Conservation (phyloP, 2,797 vertebrate genomes). For the Sphenopsis melanotis region DNA sequence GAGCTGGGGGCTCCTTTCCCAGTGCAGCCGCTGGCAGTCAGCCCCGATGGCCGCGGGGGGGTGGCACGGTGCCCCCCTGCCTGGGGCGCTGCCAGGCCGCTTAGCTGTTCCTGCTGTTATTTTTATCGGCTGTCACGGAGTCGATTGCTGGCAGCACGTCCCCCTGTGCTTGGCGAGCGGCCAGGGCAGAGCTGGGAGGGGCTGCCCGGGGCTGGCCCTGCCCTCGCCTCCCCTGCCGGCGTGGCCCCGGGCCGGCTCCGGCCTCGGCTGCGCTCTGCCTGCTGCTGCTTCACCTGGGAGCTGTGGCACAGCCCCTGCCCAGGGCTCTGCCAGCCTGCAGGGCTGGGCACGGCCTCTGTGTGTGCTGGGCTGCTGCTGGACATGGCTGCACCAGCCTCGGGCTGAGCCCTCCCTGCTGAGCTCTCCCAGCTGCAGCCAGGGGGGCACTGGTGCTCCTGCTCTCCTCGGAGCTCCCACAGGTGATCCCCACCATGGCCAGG, state of each 20-base stretch:
- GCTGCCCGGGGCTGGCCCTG: background rate
- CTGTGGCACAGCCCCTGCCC: background rate
- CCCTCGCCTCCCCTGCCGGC: accelerated
- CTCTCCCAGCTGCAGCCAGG: background rate
- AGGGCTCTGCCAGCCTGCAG: accelerated
- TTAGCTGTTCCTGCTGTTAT: background rate
- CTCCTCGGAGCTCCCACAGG: accelerated
- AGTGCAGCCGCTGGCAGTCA: accelerated
- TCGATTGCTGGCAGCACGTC: background rate
- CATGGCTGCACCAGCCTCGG: accelerated
- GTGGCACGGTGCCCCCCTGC: background rate
- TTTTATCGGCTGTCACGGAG: background rate
- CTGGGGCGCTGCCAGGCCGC: background rate
- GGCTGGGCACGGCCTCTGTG: accelerated
- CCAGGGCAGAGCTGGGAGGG: background rate
- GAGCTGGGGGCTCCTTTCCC: accelerated
- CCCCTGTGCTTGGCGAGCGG: background rate
- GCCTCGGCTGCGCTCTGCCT: background rate
- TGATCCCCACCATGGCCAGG: accelerated
- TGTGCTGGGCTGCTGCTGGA: accelerated
- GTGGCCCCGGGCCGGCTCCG: background rate
- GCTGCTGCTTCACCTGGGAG: background rate
- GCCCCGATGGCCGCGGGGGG: accelerated
- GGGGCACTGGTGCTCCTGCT: accelerated
- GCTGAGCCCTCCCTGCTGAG: background rate